These are phyloP conservation scores for Saxidomus purpurata DNA, from an alignment of 1,140 invertebrate genomes.

Conservation along the genomic window DNA sequence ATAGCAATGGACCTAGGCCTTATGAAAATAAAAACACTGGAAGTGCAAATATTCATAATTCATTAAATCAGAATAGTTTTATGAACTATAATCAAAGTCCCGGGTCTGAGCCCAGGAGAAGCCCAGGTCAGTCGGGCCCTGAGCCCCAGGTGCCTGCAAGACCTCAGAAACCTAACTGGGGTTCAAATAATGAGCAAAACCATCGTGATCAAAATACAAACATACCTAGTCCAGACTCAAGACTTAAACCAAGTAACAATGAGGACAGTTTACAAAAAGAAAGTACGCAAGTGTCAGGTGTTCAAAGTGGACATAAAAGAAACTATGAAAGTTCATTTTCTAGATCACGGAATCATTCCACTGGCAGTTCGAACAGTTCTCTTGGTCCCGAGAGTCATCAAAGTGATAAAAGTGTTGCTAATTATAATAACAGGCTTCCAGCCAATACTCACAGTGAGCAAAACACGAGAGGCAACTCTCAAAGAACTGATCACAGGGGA, in stretches of 20 bases:
- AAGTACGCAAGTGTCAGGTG: slow-evolving; percentile 42
- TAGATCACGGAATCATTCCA: slow-evolving; percentile 28
- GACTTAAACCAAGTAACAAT: slow-evolving; percentile 20
- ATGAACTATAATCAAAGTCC: slow-evolving; percentile 19
- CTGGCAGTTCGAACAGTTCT: slow-evolving; percentile 14
- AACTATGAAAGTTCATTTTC: slow-evolving; percentile 61
- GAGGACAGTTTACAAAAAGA: slow-evolving; percentile 52
- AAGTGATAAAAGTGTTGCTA: slow-evolving; percentile 59
- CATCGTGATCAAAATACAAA: slow-evolving; percentile 51
- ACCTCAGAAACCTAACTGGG: background rate
- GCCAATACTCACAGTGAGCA: slow-evolving; percentile 7
- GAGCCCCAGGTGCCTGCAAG: slow-evolving; percentile 59
- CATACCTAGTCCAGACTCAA: slow-evolving; percentile 52
- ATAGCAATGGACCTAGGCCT: slow-evolving; percentile 33
- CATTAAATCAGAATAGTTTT: slow-evolving; percentile 43
- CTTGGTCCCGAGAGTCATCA: slow-evolving; percentile 1
- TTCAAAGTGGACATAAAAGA: slow-evolving; percentile 57
- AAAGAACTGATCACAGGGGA: slow-evolving; percentile 27
- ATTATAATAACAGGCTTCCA: slow-evolving; percentile 9
- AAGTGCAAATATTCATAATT: slow-evolving; percentile 58
- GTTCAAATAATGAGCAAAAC: slow-evolving; percentile 31
- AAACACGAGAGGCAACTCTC: slow-evolving; percentile 10
- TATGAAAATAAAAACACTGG: slow-evolving; percentile 67
- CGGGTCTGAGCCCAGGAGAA: background rate
- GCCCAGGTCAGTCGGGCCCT: slow-evolving; percentile 47